Base-by-base conservation (phyloP, 2,797 vertebrate species). In the Buceros bicornis region DNA sequence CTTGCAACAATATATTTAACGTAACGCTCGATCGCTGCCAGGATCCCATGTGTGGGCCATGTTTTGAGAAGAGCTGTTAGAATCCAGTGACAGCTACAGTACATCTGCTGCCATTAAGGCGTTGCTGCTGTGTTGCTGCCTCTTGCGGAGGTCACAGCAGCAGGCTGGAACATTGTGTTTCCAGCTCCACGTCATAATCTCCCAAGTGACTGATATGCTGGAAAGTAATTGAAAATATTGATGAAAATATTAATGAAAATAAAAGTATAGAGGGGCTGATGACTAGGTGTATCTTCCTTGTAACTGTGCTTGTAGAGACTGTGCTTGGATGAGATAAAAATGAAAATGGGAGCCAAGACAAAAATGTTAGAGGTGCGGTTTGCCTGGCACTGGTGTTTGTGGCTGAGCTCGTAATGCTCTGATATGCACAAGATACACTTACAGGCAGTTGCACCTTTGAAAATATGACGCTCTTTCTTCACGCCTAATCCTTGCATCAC, bases 311-410 rank as follows among this genome's bases (percentile, higher is more conserved):
- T 87, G 94, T 92, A 80, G 74, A 94, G 74, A 31, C 57, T 6
- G 16, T 71, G 76, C 50, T 65, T 50, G 84, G 94, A 82, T 95
- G 95, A 93, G 91, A 94, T 95, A 69, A 93, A 91, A 92, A 93
- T 43, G 54, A 79, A 95, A 84, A 94, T 65, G 76, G 87, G 89
- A 95, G 87, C 22, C 35, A 35, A 66, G 92, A 78, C 64, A 80
- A 74, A 94, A 95, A 94, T 95, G 82, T 94, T 80, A 61, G 94
- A 94, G 95, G 94, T 94, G 94, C 90, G 90, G 88, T 70, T 92
- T 94, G 57, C 79, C 91, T 96, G 93, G 80, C 78, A 25, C 66
- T 71, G 80, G 48, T 1, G 1, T 43, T 90, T 67, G 77, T 78
- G 67, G 71, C 86, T 67, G 66, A 67, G 82, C 70, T 76, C 0